Conservation (phyloP, 1,140 invertebrate species). For the Macrobrachium nipponense region DNA sequence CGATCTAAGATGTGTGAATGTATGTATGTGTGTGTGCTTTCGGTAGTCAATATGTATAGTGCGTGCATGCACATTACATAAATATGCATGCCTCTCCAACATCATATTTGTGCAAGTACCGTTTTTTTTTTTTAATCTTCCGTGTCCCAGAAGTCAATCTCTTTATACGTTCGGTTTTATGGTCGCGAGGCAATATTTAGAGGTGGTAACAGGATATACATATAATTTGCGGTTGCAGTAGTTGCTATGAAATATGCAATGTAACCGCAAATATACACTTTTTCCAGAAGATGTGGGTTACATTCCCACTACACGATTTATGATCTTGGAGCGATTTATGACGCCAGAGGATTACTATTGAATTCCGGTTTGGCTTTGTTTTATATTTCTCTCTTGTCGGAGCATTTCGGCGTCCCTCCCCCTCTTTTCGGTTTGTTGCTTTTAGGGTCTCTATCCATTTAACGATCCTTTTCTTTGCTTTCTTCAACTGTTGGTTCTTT, state of each 20-base stretch:
- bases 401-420: no score
- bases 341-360: no score
- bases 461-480: no score
- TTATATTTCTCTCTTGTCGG: no score
- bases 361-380: no score
- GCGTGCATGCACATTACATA: neutral
- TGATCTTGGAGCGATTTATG: constrained; percentile 2
- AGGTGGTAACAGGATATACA: constrained; percentile 33
- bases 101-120: neutral
- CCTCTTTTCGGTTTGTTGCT: no score
- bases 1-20: neutral
- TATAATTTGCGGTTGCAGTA: constrained; percentile 34
- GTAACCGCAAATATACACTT: constrained; percentile 31
- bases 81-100: neutral
- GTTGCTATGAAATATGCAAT: constrained; percentile 36
- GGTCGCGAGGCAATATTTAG: constrained; percentile 14
- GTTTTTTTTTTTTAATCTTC: neutral
- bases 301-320: constrained; percentile 11
- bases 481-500: no score
- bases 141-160: neutral
- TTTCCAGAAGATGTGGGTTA: constrained; percentile 20
- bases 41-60: neutral
- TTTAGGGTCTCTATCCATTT: no score
- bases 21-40: neutral
- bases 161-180: constrained; percentile 17